Evolutionary conservation across 2,888 invertebrate species (phyloP).

Genomic region (Eupithecia insigniata): DNA sequence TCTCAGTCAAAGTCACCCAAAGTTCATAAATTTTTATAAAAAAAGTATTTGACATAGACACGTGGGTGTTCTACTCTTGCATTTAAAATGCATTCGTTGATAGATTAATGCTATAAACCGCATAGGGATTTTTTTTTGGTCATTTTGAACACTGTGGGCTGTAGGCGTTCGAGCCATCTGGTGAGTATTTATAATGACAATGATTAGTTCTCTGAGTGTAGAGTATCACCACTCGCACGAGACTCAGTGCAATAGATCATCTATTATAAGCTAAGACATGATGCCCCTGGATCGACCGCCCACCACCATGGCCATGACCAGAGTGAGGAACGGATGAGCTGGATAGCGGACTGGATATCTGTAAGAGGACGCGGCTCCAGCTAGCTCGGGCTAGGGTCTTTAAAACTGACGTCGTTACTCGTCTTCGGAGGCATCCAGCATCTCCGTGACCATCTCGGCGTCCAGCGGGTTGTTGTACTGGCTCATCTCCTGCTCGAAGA

Average conservation of each 20-base stretch:
- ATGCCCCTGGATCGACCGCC: no score
- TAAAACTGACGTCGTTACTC: neutral
- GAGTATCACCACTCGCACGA: neutral
- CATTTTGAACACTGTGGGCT: no score
- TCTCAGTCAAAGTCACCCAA: no score
- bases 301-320: no score
- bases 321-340: no score
- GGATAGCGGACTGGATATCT: no score
- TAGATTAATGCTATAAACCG: no score
- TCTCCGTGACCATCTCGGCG: conserved; percentile 6
- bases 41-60: no score
- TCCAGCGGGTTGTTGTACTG: conserved; percentile 55
- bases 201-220: neutral
- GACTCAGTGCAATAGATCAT: neutral
- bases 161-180: neutral
- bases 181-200: neutral
- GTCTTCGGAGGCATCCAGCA: conserved; percentile 11
- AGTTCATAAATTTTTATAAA: no score
- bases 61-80: no score
- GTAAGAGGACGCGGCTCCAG: neutral
- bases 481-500: conserved; percentile 80
- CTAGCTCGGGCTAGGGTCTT: neutral
- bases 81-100: no score
- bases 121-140: no score
- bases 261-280: neutral